phyloP scores from a whole-genome alignment of 1,140 invertebrate species.

The Saxidomus purpurata region DNA sequence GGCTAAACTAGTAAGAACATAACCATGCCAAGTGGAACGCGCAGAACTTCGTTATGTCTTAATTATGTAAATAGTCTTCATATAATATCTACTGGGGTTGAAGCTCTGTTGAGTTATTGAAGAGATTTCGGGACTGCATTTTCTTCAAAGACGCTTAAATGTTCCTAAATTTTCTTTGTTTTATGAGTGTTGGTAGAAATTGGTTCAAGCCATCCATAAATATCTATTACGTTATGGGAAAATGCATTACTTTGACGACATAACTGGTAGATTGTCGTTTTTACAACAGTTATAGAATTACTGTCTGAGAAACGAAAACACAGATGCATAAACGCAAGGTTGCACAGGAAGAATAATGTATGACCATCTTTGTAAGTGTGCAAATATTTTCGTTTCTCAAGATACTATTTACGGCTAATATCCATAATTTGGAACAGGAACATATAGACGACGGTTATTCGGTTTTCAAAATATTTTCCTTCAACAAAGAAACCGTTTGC shows the following conservation, averaged over 20 bases:
- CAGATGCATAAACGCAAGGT: no score
- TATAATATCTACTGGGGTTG: not conserved
- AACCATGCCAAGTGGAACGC: not conserved
- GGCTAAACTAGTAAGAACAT: not conserved
- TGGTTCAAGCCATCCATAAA: not conserved
- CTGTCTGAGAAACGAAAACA: not conserved
- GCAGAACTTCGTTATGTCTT: not conserved
- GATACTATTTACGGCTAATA: no score
- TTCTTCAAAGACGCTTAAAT: not conserved
- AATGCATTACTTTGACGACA: not conserved
- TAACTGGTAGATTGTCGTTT: not conserved
- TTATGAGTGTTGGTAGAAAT: not conserved
- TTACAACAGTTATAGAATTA: not conserved
- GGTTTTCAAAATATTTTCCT: no score
- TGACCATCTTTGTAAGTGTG: no score
- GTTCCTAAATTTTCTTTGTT: not conserved
- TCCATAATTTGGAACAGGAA: no score
- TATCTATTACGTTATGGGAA: not conserved
- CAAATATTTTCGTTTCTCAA: no score
- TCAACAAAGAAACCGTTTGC: no score
- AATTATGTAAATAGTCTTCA: conserved; percentile 20
- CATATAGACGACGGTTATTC: no score
- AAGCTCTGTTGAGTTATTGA: not conserved
- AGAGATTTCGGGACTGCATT: not conserved
- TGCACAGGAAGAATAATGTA: no score